Evolutionary conservation across 2,113 vertebrate species (phyloP).

Genomic region (Oncorhynchus kisutch): DNA sequence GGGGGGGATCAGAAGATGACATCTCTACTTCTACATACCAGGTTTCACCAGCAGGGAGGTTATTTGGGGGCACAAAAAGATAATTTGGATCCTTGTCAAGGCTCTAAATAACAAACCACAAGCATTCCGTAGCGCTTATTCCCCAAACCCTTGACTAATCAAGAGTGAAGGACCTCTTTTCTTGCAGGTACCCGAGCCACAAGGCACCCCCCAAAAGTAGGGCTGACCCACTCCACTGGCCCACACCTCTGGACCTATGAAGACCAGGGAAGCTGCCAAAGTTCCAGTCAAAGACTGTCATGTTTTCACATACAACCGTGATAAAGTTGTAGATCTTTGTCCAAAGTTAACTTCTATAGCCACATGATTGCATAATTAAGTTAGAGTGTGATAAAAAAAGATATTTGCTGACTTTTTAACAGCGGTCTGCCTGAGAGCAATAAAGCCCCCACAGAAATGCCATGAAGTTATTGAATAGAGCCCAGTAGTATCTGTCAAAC

Average conservation of each 20-base stretch:
- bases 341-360: slow-evolving; percentile 18
- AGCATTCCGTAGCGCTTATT: slow-evolving; percentile 40
- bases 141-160: slow-evolving; percentile 58
- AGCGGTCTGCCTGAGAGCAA: slow-evolving; percentile 28
- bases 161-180: slow-evolving; percentile 42
- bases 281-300: slow-evolving; percentile 32
- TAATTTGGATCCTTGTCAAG: slow-evolving; percentile 62
- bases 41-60: slow-evolving; percentile 30
- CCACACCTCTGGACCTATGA: slow-evolving; percentile 6
- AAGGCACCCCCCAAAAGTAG: slow-evolving; percentile 15
- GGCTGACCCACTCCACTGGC: slow-evolving; percentile 37
- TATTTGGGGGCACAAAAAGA: slow-evolving; percentile 57
- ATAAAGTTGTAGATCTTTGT: slow-evolving; percentile 24
- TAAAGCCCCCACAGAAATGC: slow-evolving; percentile 54
- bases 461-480: slow-evolving; percentile 28
- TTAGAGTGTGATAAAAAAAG: slow-evolving; percentile 36
- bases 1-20: slow-evolving; percentile 21
- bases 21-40: too few species aligned
- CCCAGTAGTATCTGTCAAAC: slow-evolving; percentile 38
- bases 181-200: slow-evolving; percentile 54
- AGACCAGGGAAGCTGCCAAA: slow-evolving; percentile 53
- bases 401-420: slow-evolving; percentile 38
- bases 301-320: slow-evolving; percentile 26
- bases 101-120: slow-evolving; percentile 65
- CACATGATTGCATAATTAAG: slow-evolving; percentile 44